Evolutionary conservation across 2,797 vertebrate genomes (phyloP).

Genomic region (Corythornis leucogaster): DNA sequence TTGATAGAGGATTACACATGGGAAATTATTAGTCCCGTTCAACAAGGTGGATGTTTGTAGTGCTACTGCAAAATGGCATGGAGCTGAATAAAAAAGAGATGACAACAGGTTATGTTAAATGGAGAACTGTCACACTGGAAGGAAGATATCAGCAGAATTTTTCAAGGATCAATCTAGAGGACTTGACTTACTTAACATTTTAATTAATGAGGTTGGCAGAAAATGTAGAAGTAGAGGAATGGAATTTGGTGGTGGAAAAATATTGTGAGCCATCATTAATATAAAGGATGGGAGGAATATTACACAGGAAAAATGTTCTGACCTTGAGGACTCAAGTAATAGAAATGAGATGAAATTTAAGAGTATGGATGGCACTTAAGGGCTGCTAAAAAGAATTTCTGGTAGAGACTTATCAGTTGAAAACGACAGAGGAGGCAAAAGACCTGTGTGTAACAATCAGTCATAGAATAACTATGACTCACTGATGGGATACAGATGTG

Average conservation of each 20-base stretch:
- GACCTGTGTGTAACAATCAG: slow-evolving; percentile 22
- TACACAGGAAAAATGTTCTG: slow-evolving; percentile 23
- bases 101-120: background rate
- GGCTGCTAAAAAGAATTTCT: slow-evolving; percentile 49
- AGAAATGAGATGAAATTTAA: slow-evolving; percentile 53
- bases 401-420: slow-evolving; percentile 15
- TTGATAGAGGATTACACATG: background rate
- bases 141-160: slow-evolving; percentile 20
- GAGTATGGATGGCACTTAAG: background rate
- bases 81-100: background rate
- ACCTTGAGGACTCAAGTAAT: slow-evolving; percentile 38
- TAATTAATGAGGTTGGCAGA: slow-evolving; percentile 42
- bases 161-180: slow-evolving; percentile 10
- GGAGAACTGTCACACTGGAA: background rate
- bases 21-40: background rate
- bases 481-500: background rate
- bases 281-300: slow-evolving; percentile 29
- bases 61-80: background rate
- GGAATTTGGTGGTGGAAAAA: slow-evolving; percentile 34
- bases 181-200: slow-evolving; percentile 39
- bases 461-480: slow-evolving; percentile 16
- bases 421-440: slow-evolving; percentile 48
- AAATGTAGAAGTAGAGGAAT: slow-evolving; percentile 21
- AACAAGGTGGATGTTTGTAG: background rate
- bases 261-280: slow-evolving; percentile 28